Evolutionary conservation across 2,888 invertebrate species (phyloP).

Genomic region (Gymnoscelis rufifasciata): DNA sequence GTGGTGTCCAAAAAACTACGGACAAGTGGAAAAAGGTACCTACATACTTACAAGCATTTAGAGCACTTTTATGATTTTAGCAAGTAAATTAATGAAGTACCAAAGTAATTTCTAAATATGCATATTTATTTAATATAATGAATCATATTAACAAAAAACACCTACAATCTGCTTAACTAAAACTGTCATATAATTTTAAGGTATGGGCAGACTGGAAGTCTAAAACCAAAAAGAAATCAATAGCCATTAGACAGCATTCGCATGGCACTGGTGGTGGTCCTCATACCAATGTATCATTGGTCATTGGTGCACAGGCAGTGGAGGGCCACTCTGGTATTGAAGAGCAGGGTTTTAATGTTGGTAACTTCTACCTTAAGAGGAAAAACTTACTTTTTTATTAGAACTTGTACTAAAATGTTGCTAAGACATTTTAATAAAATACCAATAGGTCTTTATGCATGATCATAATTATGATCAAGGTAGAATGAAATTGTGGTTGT

Average conservation of each 20-base stretch:
- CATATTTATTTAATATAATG: not conserved
- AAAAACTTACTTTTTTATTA: not conserved
- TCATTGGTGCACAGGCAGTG: slow-evolving; percentile 5
- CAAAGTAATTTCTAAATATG: not conserved
- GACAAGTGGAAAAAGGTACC: slow-evolving; percentile 19
- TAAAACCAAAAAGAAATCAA: not conserved
- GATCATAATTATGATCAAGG: too few relatives aligned
- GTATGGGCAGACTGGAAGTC: slow-evolving; percentile 11
- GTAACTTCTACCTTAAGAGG: slow-evolving; percentile 1
- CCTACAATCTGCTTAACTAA: slow-evolving; percentile 3
- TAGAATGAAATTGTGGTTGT: too few relatives aligned
- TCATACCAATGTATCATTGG: not conserved
- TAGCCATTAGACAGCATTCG: not conserved
- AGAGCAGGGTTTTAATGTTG: slow-evolving; percentile 4
- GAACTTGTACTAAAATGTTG: not conserved
- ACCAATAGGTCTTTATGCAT: not conserved
- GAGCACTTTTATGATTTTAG: not conserved
- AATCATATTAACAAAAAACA: not conserved
- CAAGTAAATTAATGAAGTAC: not conserved
- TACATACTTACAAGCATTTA: too few relatives aligned
- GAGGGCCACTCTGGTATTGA: slow-evolving; percentile 3
- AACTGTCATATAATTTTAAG: slow-evolving; percentile 3
- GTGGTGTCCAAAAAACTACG: slow-evolving; percentile 16
- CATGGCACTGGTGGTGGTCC: slow-evolving; percentile 6
- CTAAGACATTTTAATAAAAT: not conserved